Evolutionary conservation across 2,888 invertebrate species (phyloP), one percentile per base, ranked within the genome.

Genomic region (Lasioglossum oenotherae): DNA sequence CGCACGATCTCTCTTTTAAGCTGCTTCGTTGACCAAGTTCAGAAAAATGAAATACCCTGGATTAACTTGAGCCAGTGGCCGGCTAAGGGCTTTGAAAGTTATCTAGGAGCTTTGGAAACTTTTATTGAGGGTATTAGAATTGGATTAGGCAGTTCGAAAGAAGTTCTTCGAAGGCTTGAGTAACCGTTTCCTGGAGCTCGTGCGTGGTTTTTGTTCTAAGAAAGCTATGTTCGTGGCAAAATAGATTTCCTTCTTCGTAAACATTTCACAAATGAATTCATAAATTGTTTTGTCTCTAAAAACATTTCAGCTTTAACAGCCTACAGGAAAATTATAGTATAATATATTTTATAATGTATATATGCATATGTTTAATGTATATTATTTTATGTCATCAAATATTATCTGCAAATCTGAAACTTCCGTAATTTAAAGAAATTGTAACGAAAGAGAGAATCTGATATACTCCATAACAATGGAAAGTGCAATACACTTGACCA

Each of bases 111-210:
- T 74, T 19, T 74, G 19, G 27, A 35, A 80, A 74, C 67, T 19
- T 80, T 74, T 57, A 74, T 82, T n/a, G 69, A 60, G 27, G 57
- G 74, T 69, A 82, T 82, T 80, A 71, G 74, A 60, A 49, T 16
- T 16, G 46, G 74, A 82, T 83, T 81, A 81, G 41, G 14, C 16
- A 19, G 38, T 64, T 38, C 27, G 19, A 75, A 81, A 67, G 44
- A 49, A 16, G 19, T 60, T 74, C 23, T 16, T 14, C 4, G 38
- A 74, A 82, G 16, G 57, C 69, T 69, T 31, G 16, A 44, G 10
- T 57, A 60, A 67, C 16, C n/a, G 69, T 31, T 82, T 82, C 80
- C 27, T 8, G 27, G 38, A 71, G 71, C 2, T 23, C 14, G 35
- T 69, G n/a, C n/a, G 8, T 53, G 16, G 31, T 57, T 60, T 35